phyloP scores from a whole-genome alignment of 23 tunicate genomes.

The Phallusia fumigata region DNA sequence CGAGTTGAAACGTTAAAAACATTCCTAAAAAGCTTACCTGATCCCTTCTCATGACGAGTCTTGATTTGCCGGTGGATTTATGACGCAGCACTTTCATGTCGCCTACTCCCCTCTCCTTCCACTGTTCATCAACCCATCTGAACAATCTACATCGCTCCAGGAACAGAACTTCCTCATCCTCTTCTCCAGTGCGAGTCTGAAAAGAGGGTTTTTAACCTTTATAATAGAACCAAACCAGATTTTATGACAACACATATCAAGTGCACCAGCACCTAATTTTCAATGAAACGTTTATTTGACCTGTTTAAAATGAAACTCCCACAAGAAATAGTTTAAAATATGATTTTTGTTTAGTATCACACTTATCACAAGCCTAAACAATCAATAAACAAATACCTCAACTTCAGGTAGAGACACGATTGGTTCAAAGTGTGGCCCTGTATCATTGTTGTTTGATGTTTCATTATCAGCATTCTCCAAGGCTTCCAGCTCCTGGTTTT shows the following conservation, averaged over 20 bases:
- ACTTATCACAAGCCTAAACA: too few relatives aligned
- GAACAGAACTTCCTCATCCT: constrained; percentile 70
- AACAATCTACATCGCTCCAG: constrained; percentile 76
- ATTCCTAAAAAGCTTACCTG: constrained; percentile 39
- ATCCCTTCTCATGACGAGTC: constrained; percentile 93
- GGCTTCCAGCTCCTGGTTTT: constrained; percentile 66
- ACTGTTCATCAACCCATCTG: constrained; percentile 63
- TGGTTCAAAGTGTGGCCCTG: constrained; percentile 96
- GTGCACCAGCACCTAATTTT: too few relatives aligned
- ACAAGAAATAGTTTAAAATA: too few relatives aligned
- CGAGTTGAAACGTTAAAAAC: too few relatives aligned
- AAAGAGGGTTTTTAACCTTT: too few relatives aligned
- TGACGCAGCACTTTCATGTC: constrained; percentile 70
- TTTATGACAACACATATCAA: neutral
- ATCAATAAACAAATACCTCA: constrained; percentile 36
- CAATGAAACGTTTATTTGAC: too few relatives aligned
- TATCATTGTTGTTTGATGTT: constrained; percentile 41
- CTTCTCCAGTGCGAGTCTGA: constrained; percentile 88
- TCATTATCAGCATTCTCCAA: constrained; percentile 78
- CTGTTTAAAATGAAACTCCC: too few relatives aligned
- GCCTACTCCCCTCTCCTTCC: constrained; percentile 96
- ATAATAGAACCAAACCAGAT: neutral
- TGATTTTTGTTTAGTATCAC: too few relatives aligned
- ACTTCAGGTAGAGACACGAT: constrained; percentile 79
- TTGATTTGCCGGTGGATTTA: constrained; percentile 40